A percentile compares a stretch with the other conserved stretches of the same genome.
Conservation (phyloP, 2,113 vertebrate genomes). For the Talpa occidentalis region DNA sequence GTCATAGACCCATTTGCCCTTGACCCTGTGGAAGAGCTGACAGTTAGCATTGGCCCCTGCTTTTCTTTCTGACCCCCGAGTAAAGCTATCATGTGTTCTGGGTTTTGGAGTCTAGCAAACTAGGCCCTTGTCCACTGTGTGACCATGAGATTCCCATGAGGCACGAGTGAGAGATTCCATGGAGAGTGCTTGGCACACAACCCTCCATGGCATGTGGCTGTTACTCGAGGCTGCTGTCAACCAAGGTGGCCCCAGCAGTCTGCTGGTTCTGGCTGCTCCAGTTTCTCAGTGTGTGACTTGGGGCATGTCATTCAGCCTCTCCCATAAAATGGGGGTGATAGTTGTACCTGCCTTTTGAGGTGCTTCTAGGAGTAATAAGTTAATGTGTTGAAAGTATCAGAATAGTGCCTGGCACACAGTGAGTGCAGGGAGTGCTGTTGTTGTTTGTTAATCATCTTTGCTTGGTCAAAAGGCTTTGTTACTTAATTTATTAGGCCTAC, state of each 20-base stretch:
- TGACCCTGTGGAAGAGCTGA: fast-evolving
- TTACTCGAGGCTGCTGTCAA: not conserved
- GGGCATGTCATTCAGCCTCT: not conserved
- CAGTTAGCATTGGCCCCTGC: not conserved
- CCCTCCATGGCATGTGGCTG: not conserved
- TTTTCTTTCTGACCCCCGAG: not conserved
- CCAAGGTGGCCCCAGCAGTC: fast-evolving
- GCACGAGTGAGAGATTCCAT: no score
- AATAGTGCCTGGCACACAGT: not conserved
- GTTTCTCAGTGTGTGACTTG: not conserved
- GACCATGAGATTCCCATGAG: not conserved
- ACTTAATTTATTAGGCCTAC: not conserved
- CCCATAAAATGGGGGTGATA: no score
- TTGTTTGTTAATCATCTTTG: fast-evolving
- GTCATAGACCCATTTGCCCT: not conserved
- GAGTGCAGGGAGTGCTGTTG: not conserved
- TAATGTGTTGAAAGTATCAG: not conserved
- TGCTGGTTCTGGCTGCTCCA: not conserved
- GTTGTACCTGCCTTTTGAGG: not conserved
- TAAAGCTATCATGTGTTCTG: fast-evolving
- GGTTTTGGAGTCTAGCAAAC: not conserved
- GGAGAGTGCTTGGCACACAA: fast-evolving
- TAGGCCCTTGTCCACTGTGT: no score
- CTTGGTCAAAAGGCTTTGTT: not conserved
- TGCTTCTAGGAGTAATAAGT: not conserved